phyloP scores from a whole-genome alignment of 92 coral and sea anemone species.

The Epizoanthus illoricatus region DNA sequence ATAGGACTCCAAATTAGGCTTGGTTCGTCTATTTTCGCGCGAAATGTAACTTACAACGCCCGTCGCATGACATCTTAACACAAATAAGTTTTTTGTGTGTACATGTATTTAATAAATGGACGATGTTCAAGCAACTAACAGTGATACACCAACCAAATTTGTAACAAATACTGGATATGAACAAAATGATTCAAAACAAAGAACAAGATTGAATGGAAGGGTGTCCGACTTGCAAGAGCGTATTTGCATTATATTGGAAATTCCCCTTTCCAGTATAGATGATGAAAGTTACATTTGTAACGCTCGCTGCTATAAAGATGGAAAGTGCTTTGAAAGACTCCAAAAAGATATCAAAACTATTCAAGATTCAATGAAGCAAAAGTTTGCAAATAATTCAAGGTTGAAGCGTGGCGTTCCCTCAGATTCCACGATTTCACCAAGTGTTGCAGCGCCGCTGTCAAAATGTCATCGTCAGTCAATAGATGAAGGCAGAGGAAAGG shows the following conservation, averaged over 20 bases:
- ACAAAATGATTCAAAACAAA: too few relatives aligned
- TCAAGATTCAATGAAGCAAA: slow-evolving; percentile 9
- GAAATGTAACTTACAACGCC: too few relatives aligned
- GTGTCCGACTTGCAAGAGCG: neutral
- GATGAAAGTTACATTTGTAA: slow-evolving; percentile 12
- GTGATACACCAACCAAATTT: too few relatives aligned
- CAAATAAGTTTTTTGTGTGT: too few relatives aligned
- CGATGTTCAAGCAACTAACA: too few relatives aligned
- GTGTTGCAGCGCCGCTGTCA: slow-evolving; percentile 17
- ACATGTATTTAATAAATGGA: too few relatives aligned
- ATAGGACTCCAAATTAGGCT: too few relatives aligned
- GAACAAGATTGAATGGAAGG: neutral
- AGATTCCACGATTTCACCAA: slow-evolving; percentile 37
- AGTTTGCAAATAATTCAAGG: slow-evolving; percentile 13
- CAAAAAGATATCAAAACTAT: slow-evolving; percentile 30
- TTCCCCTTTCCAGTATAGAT: slow-evolving; percentile 14
- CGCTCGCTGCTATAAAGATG: neutral
- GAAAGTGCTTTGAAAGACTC: slow-evolving; percentile 7
- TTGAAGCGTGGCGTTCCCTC: slow-evolving; percentile 32
- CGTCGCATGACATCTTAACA: too few relatives aligned
- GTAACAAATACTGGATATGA: too few relatives aligned
- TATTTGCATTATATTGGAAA: slow-evolving; percentile 17
- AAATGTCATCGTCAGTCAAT: slow-evolving; percentile 28
- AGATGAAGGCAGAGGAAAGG: slow-evolving; percentile 31
- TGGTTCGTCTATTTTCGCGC: too few relatives aligned